Conservation (phyloP, 2,797 vertebrate species). For the Liasis olivaceus region DNA sequence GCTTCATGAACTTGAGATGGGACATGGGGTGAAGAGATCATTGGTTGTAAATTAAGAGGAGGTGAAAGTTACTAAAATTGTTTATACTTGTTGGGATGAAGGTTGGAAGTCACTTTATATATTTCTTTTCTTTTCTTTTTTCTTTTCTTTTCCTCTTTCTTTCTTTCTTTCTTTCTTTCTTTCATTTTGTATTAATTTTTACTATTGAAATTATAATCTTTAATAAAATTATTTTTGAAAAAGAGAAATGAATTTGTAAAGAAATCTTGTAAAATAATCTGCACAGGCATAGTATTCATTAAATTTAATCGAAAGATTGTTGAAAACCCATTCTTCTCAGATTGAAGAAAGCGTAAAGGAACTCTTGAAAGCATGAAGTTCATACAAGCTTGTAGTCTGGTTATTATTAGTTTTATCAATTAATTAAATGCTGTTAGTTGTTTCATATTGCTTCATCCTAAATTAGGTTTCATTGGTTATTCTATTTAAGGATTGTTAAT, state of each 20-base stretch:
- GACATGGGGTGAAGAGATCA: neutral
- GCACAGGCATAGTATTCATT: neutral
- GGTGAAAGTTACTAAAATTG: neutral
- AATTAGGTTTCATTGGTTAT: constrained; percentile 2
- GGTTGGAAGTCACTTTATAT: neutral
- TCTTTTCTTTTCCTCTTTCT: neutral
- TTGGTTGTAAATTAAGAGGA: neutral
- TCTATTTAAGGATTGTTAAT: neutral
- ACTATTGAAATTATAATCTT: no score
- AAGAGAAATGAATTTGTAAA: neutral
- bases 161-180: neutral
- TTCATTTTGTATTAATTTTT: neutral
- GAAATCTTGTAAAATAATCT: neutral
- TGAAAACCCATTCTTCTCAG: neutral
- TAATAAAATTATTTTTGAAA: neutral
- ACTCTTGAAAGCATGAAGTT: neutral
- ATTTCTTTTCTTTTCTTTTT: no score
- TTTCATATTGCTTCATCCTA: neutral
- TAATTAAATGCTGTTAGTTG: neutral
- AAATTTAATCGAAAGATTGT: neutral
- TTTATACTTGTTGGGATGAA: neutral
- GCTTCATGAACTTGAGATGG: neutral
- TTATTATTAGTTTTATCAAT: neutral
- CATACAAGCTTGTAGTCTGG: neutral
- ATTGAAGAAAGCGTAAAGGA: neutral